A percentile compares a stretch with the other conserved stretches of the same genome.
Conservation (phyloP, 92 coral and sea anemone species). For the Isaurus tuberculatus region DNA sequence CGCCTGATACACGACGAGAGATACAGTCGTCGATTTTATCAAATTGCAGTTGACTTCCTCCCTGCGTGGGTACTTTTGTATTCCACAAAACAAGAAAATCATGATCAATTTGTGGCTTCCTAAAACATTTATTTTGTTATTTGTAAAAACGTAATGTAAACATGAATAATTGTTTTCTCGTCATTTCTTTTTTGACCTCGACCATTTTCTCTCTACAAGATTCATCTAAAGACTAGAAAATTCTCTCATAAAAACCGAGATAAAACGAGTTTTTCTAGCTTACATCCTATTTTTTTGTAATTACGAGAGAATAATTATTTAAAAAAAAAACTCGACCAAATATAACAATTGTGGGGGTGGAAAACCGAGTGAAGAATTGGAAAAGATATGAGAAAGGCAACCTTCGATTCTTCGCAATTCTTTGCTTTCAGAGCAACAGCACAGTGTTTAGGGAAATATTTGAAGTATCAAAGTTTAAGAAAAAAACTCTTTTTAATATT, state of each 20-base stretch:
- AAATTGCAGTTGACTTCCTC: conserved; percentile 4
- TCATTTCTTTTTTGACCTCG: neutral
- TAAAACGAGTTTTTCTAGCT: no score
- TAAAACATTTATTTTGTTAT: conserved; percentile 31
- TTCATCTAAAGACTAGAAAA: neutral
- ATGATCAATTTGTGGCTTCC: conserved; percentile 35
- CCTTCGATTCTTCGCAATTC: no score
- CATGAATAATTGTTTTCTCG: neutral
- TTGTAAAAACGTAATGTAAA: conserved; percentile 25
- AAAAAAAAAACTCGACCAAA: no score
- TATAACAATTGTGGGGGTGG: no score
- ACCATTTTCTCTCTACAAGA: neutral
- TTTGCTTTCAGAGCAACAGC: no score
- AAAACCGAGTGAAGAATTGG: no score
- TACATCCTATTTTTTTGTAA: no score
- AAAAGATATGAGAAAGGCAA: no score
- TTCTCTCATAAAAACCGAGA: neutral
- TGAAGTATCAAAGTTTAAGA: no score
- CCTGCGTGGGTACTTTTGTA: conserved; percentile 28
- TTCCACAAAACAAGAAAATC: conserved; percentile 17
- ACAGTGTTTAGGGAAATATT: no score
- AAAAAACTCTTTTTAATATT: no score
- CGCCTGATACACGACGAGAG: neutral
- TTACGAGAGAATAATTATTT: no score
- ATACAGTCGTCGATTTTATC: neutral